Base-by-base conservation (phyloP, 2,888 invertebrate species). In the Dorcus hopei region DNA sequence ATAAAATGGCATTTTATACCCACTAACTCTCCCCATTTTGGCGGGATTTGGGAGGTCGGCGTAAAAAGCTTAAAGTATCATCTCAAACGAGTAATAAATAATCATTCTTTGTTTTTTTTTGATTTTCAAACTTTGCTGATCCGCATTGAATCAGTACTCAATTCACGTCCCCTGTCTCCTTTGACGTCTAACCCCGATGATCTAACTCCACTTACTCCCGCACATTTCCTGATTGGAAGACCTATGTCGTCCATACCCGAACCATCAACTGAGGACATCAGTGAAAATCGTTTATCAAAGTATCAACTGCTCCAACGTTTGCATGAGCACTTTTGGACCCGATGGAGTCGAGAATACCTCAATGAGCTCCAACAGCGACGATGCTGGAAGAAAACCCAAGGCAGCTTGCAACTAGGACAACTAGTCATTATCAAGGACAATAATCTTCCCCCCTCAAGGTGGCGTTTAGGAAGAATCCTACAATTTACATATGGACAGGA, bases 11-110 rank as follows among this genome's bases (percentile, higher is more conserved):
- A 47, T 19, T 47, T 47, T 2, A 47, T 47, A 19, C 69, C 69
- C 4, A 61, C 72, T 5, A 23, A 49, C 11, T 56, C 59, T 3
- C 58, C 58, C 9, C 64, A 70, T 40, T 69, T 69, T 43, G 71
- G 72, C 4, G 72, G 72, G 7, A 33, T 72, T 7, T 70, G 68
- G 70, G 72, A 74, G 41, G 62, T 68, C 3, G 68, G 61, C 7
- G 63, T 73, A 3, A 69, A 68, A 49, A 63, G 63, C 0, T 49
- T 64, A 1, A 73, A 74, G 57, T 54, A 48, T 57, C 69, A 69
- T 52, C 38, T 72, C 33, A 58, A 54, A 41, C 53, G 65, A 38
- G 54, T 67, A 3, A 48, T 67, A 6, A 66, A 66, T 0, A 58
- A 62, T n/a, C 11, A 49, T 2, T 50, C 45, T 2, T 51, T 71